Evolutionary conservation across 2,797 vertebrate genomes (phyloP).

Genomic region (Leuciscus waleckii): DNA sequence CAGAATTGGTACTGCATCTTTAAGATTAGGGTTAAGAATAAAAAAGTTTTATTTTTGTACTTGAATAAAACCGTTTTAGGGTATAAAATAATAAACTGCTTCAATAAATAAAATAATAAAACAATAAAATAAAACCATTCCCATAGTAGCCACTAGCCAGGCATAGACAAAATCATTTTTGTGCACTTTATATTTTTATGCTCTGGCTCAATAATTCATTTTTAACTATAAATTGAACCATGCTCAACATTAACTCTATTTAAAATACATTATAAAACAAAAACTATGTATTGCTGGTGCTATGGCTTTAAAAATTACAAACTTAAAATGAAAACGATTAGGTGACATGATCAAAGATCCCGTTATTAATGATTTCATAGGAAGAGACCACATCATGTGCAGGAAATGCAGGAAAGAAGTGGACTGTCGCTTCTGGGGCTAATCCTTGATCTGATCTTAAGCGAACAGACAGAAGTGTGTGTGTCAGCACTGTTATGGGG

Average conservation of each 20-base stretch:
- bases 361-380: background rate
- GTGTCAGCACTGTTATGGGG: background rate
- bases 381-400: background rate
- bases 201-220: background rate
- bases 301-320: background rate
- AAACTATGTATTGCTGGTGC: background rate
- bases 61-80: background rate
- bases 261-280: background rate
- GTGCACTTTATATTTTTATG: background rate
- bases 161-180: background rate
- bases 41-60: background rate
- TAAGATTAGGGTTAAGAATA: background rate
- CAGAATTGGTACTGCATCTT: background rate
- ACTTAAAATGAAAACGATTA: background rate
- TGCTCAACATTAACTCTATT: background rate
- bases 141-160: background rate
- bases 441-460: slow-evolving; percentile 26
- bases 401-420: background rate
- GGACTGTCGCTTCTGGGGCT: slow-evolving; percentile 3
- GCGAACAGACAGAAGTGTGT: background rate
- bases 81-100: background rate
- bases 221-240: background rate
- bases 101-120: background rate
- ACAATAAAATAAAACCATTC: background rate
- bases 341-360: background rate